phyloP scores from a whole-genome alignment of 2,888 invertebrate genomes.

The Cylloceria caligata region DNA sequence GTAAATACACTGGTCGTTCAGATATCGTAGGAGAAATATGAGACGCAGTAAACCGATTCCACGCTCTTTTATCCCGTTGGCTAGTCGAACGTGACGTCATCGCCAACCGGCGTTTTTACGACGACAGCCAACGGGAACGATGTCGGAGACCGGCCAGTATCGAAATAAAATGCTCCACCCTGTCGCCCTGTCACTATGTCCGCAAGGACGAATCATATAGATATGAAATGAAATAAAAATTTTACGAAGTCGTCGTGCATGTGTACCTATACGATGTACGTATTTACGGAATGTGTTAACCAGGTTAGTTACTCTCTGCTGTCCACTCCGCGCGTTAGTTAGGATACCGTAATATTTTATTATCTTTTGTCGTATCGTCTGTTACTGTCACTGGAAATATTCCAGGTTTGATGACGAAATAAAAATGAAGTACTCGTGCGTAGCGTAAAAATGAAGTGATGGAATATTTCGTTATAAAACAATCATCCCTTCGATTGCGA shows the following conservation, averaged over 20 bases:
- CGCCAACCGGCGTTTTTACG: slow-evolving; percentile 52
- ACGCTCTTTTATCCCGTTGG: slow-evolving; percentile 42
- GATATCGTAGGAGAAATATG: slow-evolving; percentile 38
- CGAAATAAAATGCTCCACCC: slow-evolving; percentile 53
- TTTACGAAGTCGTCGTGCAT: background rate
- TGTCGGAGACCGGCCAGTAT: slow-evolving; percentile 32
- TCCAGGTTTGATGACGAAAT: slow-evolving; percentile 4
- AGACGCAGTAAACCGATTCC: slow-evolving; percentile 34
- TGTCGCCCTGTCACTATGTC: slow-evolving; percentile 31
- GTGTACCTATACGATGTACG: background rate
- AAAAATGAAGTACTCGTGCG: background rate
- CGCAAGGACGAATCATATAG: slow-evolving; percentile 21
- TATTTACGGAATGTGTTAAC: background rate
- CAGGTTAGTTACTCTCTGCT: slow-evolving; percentile 9
- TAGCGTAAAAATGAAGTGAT: no score
- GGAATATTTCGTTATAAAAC: background rate
- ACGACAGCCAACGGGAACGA: slow-evolving; percentile 37
- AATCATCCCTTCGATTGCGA: background rate
- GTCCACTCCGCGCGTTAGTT: background rate
- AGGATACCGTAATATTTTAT: background rate
- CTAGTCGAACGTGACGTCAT: slow-evolving; percentile 60
- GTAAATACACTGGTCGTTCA: slow-evolving; percentile 10
- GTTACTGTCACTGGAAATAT: slow-evolving; percentile 14
- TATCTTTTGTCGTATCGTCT: background rate
- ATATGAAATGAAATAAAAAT: slow-evolving; percentile 60